Evolutionary conservation across 2,797 vertebrate genomes (phyloP).

Genomic region (Paguma larvata): DNA sequence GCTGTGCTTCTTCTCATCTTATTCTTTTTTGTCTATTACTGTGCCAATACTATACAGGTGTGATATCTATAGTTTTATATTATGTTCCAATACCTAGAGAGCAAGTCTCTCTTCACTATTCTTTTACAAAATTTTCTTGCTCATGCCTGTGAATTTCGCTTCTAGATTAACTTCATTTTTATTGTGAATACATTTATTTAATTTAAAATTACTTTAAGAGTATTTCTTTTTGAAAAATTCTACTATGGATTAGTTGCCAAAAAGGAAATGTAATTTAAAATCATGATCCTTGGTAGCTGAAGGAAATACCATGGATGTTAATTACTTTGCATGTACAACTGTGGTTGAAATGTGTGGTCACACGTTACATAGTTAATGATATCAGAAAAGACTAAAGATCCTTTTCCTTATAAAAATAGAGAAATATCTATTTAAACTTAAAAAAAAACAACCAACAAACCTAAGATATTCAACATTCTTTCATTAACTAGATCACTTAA

Average conservation of each 20-base stretch:
- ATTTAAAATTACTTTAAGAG: neutral
- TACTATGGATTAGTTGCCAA: neutral
- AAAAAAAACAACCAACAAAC: neutral
- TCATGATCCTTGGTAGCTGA: neutral
- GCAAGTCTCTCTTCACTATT: neutral
- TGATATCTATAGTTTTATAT: neutral
- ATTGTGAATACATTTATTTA: neutral
- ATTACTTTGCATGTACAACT: neutral
- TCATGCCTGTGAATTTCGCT: neutral
- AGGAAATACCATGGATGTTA: neutral
- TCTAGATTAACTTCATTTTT: neutral
- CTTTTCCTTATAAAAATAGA: neutral
- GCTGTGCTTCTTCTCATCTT: neutral
- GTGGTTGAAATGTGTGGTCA: neutral
- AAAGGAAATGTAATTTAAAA: slow-evolving; percentile 47
- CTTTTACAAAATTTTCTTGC: neutral
- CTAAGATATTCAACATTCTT: neutral
- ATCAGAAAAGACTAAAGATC: neutral
- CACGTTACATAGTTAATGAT: neutral
- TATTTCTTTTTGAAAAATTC: neutral
- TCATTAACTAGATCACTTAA: neutral
- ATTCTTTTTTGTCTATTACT: neutral
- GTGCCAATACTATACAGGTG: neutral
- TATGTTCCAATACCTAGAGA: neutral
- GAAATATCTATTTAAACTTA: neutral